Evolutionary conservation across 2,113 vertebrate species (phyloP).

Genomic region (Sander vitreus): DNA sequence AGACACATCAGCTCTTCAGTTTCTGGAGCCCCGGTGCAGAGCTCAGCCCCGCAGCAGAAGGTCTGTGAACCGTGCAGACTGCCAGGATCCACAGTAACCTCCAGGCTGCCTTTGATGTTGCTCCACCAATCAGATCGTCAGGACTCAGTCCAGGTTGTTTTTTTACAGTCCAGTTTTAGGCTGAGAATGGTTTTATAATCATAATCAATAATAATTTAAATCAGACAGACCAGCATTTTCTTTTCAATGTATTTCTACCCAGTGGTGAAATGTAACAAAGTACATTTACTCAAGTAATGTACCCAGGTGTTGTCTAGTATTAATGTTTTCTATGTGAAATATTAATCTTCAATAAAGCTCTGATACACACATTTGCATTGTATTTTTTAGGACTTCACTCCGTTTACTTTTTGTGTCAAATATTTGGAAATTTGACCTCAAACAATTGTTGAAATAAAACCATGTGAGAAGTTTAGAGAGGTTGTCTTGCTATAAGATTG

Average conservation of each 20-base stretch:
- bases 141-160: slow-evolving; percentile 14
- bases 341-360: neutral
- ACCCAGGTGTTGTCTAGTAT: too few species aligned
- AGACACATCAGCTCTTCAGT: slow-evolving; percentile 26
- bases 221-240: neutral
- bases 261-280: neutral
- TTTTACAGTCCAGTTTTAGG: slow-evolving; percentile 29
- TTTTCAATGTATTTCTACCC: neutral
- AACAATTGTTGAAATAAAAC: neutral
- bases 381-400: neutral
- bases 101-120: slow-evolving; percentile 41
- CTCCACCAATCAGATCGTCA: slow-evolving; percentile 19
- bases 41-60: neutral
- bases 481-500: too few species aligned
- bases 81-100: slow-evolving; percentile 43
- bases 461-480: neutral
- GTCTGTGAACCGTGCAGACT: slow-evolving; percentile 28
- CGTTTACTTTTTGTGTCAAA: neutral
- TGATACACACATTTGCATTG: neutral
- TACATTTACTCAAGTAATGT: neutral
- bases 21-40: neutral
- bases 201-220: neutral
- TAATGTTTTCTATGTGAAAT: too few species aligned
- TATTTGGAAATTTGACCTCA: neutral
- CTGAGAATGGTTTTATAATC: slow-evolving; percentile 29